Evolutionary conservation across 2,888 invertebrate genomes (phyloP), one percentile per base, ranked within the genome.

Genomic region (Dioctria rufipes): DNA sequence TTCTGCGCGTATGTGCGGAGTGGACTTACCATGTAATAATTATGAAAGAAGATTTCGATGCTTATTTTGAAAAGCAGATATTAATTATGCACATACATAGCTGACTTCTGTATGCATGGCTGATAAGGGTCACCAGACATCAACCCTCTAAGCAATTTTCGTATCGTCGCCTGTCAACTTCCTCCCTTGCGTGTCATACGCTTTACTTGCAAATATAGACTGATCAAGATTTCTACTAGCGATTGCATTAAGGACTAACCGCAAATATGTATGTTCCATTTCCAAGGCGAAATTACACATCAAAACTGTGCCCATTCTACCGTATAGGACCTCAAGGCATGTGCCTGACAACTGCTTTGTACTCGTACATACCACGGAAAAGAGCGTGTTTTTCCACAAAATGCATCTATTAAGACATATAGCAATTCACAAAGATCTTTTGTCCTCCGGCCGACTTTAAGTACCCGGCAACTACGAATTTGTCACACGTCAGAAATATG

Each of bases 231-330:
- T 73, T 42, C 9, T 8, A 54, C 73, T 58, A 73, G 58, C 58
- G 73, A 58, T 73, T 73, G 13, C 73, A 60, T 73, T 73, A 73
- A 73, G 73, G 73, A 58, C 73, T 73, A 42, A 73, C 73, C 73
- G 60, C 73, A 73, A 73, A 43, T 73, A 60, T 63, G 49, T 73
- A 60, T 63, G 39, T 37, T 61, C n/a, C 13, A 9, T 61, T 63
- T 46, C 63, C 54, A 49, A 61, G 11, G 37, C 46, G 6, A 49
- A 63, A 77, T 77, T 63, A 51, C 9, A 77, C 61, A 46, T n/a
- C 40, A 39, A 49, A 49, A 49, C 25, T 43, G 11, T 63, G 40
- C 37, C 63, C 43, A 11, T n/a, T 11, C 4, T 54, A 49, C 25
- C 46, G 13, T 5, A 13, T 3, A 46, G 77, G 63, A 63, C 73